A percentile compares a stretch with the other conserved stretches of the same genome.
Conservation (phyloP, 2,113 vertebrate species). For the Ranitomeya variabilis region DNA sequence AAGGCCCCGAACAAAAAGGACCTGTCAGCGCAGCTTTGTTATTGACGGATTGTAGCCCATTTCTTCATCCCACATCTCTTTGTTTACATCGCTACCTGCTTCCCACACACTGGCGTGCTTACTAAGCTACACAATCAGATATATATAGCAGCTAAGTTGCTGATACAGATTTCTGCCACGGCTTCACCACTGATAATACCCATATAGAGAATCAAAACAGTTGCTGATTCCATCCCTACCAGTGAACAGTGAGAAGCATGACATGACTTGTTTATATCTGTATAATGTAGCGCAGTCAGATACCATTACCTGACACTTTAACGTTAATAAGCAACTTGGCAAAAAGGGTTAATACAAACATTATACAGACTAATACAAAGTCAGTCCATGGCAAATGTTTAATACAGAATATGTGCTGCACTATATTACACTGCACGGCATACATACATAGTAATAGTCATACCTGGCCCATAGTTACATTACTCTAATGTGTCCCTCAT, state of each 20-base stretch:
- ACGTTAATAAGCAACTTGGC: neutral
- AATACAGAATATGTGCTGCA: neutral
- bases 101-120: neutral
- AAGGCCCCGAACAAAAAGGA: neutral
- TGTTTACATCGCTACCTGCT: constrained; percentile 33
- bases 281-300: neutral
- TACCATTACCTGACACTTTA: neutral
- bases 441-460: neutral
- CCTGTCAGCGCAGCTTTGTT: neutral
- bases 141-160: neutral
- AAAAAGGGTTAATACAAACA: neutral
- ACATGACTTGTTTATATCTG: too few relatives aligned
- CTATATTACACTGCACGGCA: neutral
- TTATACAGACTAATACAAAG: neutral
- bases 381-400: neutral
- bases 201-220: neutral
- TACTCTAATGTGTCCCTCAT: neutral
- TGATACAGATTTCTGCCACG: neutral
- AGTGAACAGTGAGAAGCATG: neutral
- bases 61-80: constrained; percentile 19
- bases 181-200: neutral
- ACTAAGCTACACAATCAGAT: neutral
- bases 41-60: neutral
- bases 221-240: neutral
- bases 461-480: neutral